A percentile compares a stretch with the other conserved stretches of the same genome.
Conservation (phyloP, 2,888 invertebrate genomes). For the Rutpela maculata region DNA sequence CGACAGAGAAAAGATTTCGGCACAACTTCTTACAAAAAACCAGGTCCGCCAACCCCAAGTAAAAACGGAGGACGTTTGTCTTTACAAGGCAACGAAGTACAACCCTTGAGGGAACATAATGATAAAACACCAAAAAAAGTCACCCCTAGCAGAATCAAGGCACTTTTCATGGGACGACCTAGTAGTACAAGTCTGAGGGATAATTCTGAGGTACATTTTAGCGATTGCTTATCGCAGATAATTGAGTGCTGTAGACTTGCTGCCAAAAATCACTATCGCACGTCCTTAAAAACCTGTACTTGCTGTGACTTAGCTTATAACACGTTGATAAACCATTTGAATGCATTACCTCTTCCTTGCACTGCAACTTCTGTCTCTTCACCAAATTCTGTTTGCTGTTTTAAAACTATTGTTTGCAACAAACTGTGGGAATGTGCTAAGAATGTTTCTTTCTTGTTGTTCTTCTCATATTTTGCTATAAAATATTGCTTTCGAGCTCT, state of each 20-base stretch:
- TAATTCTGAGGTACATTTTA: slow-evolving; percentile 64
- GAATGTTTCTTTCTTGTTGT: slow-evolving; percentile 40
- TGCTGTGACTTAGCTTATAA: slow-evolving; percentile 18
- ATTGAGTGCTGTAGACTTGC: slow-evolving; percentile 39
- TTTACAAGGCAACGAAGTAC: slow-evolving; percentile 78
- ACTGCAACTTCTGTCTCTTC: background rate
- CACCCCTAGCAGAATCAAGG: slow-evolving; percentile 81
- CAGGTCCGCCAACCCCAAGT: slow-evolving; percentile 91
- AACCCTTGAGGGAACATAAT: slow-evolving; percentile 76
- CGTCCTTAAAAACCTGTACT: slow-evolving; percentile 23
- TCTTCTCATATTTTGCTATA: slow-evolving; percentile 44
- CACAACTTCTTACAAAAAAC: slow-evolving; percentile 87
- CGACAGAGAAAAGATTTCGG: slow-evolving; percentile 76
- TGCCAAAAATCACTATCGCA: slow-evolving; percentile 24
- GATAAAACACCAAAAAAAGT: slow-evolving; percentile 74
- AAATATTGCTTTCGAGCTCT: slow-evolving; percentile 37
- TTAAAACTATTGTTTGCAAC: slow-evolving; percentile 35
- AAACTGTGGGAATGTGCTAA: slow-evolving; percentile 43
- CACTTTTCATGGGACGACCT: slow-evolving; percentile 76
- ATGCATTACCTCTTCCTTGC: slow-evolving; percentile 26
- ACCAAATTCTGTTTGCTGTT: slow-evolving; percentile 15
- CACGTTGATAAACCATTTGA: slow-evolving; percentile 21
- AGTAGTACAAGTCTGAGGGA: slow-evolving; percentile 62
- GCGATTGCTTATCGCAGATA: slow-evolving; percentile 39
- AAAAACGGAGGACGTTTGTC: slow-evolving; percentile 85